Conservation (phyloP, 2,797 vertebrate genomes). For the Pagetopsis macropterus region DNA sequence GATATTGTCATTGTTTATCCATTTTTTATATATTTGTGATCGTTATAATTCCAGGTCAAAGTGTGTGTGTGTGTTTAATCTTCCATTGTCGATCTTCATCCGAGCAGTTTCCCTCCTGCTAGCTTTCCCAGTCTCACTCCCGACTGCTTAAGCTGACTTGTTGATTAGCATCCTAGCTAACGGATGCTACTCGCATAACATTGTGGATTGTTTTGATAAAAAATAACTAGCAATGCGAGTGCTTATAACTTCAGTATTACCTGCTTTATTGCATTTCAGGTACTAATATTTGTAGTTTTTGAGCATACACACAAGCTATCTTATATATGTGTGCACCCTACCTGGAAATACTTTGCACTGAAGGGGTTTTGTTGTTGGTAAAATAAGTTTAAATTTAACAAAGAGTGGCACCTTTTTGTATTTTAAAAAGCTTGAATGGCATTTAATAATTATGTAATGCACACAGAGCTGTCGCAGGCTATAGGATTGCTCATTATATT, state of each 20-base stretch:
- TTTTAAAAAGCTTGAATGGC: not conserved
- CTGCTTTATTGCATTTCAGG: not conserved
- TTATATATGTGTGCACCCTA: slow-evolving; percentile 1
- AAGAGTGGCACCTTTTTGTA: not conserved
- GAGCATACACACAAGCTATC: not conserved
- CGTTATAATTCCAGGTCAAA: not conserved
- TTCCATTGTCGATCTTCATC: slow-evolving; percentile 19
- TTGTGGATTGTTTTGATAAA: not conserved
- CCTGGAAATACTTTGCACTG: slow-evolving; percentile 5
- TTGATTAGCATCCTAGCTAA: slow-evolving; percentile 69
- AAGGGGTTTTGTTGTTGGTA: not conserved
- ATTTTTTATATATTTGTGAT: not conserved
- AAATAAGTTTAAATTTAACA: not conserved
- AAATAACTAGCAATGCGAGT: not conserved
- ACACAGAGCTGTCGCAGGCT: not conserved
- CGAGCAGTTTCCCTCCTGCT: slow-evolving; percentile 40
- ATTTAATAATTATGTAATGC: not conserved
- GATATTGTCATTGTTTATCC: not conserved
- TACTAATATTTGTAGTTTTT: not conserved
- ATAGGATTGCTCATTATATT: not conserved
- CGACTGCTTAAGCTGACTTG: slow-evolving; percentile 45
- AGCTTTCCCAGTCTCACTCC: slow-evolving; percentile 42
- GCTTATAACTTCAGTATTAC: not conserved
- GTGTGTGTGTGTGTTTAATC: not conserved
- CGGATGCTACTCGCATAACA: slow-evolving; percentile 44